Base-by-base conservation (phyloP, 2,113 vertebrate species). In the Fregetta grallaria region DNA sequence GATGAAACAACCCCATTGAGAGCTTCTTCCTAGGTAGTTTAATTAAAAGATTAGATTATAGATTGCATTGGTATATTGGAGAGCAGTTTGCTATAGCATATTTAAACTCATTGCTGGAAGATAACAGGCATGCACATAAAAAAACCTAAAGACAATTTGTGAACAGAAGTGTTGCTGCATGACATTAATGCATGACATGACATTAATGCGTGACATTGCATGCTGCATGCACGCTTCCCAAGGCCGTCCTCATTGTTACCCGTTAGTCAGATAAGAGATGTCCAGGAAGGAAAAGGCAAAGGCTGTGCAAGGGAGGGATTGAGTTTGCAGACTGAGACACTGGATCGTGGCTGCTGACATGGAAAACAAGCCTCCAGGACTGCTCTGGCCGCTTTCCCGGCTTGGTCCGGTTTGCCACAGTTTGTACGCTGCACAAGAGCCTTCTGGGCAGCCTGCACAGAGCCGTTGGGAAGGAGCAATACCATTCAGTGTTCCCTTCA, bases 201-300 rank as follows among this genome's bases (percentile, higher is more conserved):
- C n/a, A n/a, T n/a, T n/a, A n/a, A n/a, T n/a, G n/a, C n/a, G n/a
- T n/a, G n/a, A n/a, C n/a, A n/a, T n/a, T n/a, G n/a, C n/a, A n/a
- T n/a, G n/a, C n/a, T n/a, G n/a, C n/a, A 25, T 3, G 3, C 13
- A 6, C 0, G 1, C 9, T 25, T 38, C 30, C 47, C 27, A 2
- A 18, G 22, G 4, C 5, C 18, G 3, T 14, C 27, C 52, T 34
- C 1, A 0, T 14, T 5, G 25, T 2, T 15, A 6, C 32, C 58
- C 27, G 18, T 4, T 9, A 3, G 22, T 11, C 42, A 2, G 0
- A 0, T 5, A 4, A 30, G 23, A 29, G 55, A 9, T 16, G 19
- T 6, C 58, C 16, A 8, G 71, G 81, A 7, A 67, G 55, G 40
- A 32, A 50, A 77, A 63, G 67, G 58, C 15, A 29, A 12, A 76